Conservation (phyloP, 1,140 invertebrate genomes). For the Atta texana region DNA sequence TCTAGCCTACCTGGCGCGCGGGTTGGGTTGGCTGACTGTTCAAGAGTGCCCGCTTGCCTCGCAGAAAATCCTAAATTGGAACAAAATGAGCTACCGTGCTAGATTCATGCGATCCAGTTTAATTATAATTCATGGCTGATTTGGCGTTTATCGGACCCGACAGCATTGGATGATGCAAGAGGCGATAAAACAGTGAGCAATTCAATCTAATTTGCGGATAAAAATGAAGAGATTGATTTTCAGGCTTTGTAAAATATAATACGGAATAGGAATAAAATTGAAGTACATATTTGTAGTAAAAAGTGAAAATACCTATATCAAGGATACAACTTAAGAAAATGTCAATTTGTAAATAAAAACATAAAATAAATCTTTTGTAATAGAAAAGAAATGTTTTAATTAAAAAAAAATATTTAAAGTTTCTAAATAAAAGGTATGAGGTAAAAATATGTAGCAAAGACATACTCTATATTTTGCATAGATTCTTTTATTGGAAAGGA, state of each 20-base stretch:
- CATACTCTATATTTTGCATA: neutral
- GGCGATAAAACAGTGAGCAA: neutral
- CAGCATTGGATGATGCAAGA: neutral
- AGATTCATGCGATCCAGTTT: constrained; percentile 45
- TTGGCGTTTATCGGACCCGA: constrained; percentile 23
- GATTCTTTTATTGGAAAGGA: neutral
- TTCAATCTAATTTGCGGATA: constrained; percentile 4
- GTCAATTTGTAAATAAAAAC: neutral
- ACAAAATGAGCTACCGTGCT: constrained; percentile 75
- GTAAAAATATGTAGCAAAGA: neutral
- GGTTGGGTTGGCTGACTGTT: constrained; percentile 34
- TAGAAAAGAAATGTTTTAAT: neutral
- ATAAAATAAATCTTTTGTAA: neutral
- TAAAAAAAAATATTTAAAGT: neutral
- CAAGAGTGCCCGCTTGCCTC: constrained; percentile 67
- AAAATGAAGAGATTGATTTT: constrained; percentile 5
- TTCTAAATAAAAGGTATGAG: neutral
- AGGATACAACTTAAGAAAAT: neutral
- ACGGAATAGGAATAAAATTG: neutral
- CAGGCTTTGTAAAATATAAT: neutral
- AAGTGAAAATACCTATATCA: neutral
- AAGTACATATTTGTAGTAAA: neutral
- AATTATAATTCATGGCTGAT: constrained; percentile 66
- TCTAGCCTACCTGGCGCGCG: constrained; percentile 75
- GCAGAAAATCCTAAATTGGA: constrained; percentile 77